A percentile compares a stretch with the other conserved stretches of the same genome.
Conservation (phyloP, 2,797 vertebrate species). For the Galago senegalensis region DNA sequence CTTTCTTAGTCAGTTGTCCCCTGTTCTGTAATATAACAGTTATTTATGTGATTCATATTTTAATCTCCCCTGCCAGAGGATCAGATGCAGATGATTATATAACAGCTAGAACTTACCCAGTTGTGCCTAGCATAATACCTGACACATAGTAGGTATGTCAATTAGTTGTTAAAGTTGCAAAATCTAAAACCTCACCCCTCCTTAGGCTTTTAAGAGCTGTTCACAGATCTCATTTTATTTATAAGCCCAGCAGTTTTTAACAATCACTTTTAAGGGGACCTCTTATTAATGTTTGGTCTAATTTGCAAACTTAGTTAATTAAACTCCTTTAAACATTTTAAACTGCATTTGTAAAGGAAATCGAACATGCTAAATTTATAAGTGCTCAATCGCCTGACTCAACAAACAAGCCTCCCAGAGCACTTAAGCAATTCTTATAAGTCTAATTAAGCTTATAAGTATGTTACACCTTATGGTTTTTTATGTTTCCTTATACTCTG, state of each 20-base stretch:
- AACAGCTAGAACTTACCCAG: neutral
- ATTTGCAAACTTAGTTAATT: constrained; percentile 84
- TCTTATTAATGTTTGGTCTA: constrained; percentile 81
- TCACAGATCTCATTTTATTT: constrained; percentile 66
- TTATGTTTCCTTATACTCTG: constrained; percentile 15
- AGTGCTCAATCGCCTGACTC: constrained; percentile 76
- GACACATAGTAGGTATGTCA: neutral
- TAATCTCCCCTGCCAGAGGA: neutral
- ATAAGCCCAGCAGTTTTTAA: constrained; percentile 69
- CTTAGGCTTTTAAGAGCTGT: constrained; percentile 59
- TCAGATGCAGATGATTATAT: neutral
- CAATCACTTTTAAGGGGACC: constrained; percentile 67
- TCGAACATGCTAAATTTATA: constrained; percentile 82
- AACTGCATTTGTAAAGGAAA: constrained; percentile 83
- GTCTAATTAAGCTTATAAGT: constrained; percentile 78
- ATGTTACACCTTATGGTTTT: constrained; percentile 41
- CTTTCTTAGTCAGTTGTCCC: neutral
- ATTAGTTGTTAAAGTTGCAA: neutral
- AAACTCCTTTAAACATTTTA: constrained; percentile 82
- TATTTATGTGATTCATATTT: neutral
- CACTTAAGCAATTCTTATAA: constrained; percentile 74
- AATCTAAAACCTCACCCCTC: constrained; percentile 50
- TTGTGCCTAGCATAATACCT: neutral
- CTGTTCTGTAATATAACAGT: neutral
- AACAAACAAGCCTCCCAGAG: constrained; percentile 75